Conservation (phyloP, 2,113 vertebrate species). For the Mormyrus iriodes region DNA sequence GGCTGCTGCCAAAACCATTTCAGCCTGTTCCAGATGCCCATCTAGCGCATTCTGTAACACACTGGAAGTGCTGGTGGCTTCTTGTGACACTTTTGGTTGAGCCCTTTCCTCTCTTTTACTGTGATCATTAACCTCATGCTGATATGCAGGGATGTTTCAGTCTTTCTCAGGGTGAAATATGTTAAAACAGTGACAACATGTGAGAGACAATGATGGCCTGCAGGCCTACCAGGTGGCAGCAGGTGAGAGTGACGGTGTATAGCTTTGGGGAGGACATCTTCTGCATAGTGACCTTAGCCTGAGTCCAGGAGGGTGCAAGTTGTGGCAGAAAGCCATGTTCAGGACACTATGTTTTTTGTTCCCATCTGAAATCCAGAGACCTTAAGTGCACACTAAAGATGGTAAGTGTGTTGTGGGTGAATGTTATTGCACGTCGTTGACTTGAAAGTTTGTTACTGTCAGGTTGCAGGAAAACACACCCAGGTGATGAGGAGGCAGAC, state of each 20-base stretch:
- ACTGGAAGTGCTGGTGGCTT: neutral
- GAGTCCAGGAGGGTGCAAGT: neutral
- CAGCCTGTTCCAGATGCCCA: neutral
- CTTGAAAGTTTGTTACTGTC: neutral
- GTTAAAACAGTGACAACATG: neutral
- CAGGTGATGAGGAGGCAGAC: neutral
- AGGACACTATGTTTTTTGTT: neutral
- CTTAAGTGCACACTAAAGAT: neutral
- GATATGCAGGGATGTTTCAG: too few species aligned
- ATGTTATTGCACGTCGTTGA: neutral
- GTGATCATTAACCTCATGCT: too few species aligned
- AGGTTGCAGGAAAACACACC: neutral
- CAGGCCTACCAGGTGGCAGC: neutral
- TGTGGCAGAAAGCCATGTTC: neutral
- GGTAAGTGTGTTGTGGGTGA: neutral
- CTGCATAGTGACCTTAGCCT: neutral
- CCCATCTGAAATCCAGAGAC: neutral
- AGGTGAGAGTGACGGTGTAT: neutral
- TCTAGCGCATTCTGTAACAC: neutral
- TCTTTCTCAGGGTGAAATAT: neutral
- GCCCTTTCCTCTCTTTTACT: neutral
- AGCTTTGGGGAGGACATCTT: neutral
- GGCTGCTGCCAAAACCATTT: neutral
- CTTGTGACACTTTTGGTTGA: neutral
- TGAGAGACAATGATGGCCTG: neutral